phyloP scores from a whole-genome alignment of 1,140 invertebrate genomes.

The Papilio xuthus region DNA sequence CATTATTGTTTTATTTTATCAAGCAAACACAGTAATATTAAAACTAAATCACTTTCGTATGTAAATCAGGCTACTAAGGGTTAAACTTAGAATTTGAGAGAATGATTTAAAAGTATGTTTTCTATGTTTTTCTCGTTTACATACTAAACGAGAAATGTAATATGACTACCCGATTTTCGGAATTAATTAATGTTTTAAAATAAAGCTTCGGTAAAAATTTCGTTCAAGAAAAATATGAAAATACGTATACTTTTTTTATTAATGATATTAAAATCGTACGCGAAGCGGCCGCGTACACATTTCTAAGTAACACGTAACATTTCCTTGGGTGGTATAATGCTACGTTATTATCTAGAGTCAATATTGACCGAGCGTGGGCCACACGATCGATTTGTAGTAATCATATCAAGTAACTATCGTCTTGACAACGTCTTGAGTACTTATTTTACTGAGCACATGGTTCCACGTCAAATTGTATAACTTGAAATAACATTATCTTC shows the following conservation, averaged over 20 bases:
- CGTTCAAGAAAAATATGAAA: background rate
- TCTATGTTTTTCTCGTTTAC: too few species aligned
- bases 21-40: too few species aligned
- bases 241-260: background rate
- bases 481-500: conserved; percentile 45
- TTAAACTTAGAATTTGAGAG: too few species aligned
- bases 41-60: too few species aligned
- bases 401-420: conserved; percentile 58
- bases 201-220: background rate
- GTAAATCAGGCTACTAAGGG: too few species aligned
- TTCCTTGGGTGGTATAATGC: conserved; percentile 54
- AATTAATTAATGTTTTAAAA: background rate
- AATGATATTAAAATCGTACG: conserved; percentile 48
- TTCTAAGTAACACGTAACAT: conserved; percentile 71
- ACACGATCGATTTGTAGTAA: conserved; percentile 65
- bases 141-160: too few species aligned
- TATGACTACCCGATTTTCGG: too few species aligned
- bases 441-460: conserved; percentile 49
- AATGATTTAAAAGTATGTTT: too few species aligned
- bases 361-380: conserved; percentile 76
- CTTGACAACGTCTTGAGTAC: conserved; percentile 52
- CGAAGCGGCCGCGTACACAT: conserved; percentile 67
- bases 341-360: conserved; percentile 65
- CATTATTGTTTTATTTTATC: too few species aligned
- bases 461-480: conserved; percentile 57